Conservation (phyloP, 2,888 invertebrate genomes). For the Habroteleia sp. region DNA sequence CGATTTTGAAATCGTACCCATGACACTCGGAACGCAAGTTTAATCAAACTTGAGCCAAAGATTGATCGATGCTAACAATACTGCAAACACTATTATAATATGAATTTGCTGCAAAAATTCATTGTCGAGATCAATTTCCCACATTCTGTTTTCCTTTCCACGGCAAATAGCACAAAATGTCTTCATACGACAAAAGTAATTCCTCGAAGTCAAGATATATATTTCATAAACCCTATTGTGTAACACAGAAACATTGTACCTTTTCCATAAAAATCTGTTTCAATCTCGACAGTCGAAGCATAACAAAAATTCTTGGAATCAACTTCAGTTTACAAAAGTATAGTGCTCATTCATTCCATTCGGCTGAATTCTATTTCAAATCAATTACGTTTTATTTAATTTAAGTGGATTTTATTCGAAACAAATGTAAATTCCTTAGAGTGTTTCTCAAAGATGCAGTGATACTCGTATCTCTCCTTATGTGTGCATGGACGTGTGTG, state of each 20-base stretch:
- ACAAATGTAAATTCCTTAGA: constrained; percentile 10
- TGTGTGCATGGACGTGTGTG: background rate
- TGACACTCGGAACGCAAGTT: too few relatives aligned
- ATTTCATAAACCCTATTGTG: constrained; percentile 11
- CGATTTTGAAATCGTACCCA: too few relatives aligned
- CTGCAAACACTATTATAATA: background rate
- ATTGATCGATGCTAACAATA: background rate
- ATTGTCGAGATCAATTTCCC: constrained; percentile 4
- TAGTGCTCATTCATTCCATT: background rate
- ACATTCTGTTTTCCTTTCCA: background rate
- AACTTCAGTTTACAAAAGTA: constrained; percentile 2
- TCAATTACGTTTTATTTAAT: background rate
- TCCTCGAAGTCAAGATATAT: constrained; percentile 5
- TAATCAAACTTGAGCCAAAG: too few relatives aligned
- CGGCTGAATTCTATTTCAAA: background rate
- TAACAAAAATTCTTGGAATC: background rate
- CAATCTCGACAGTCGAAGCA: background rate
- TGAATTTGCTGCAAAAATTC: constrained; percentile 9
- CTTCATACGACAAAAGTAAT: constrained; percentile 17
- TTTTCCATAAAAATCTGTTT: constrained; percentile 1
- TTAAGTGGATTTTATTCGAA: constrained; percentile 1
- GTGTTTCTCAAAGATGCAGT: constrained; percentile 8
- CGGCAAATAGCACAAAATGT: constrained; percentile 14
- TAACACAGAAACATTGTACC: constrained; percentile 8
- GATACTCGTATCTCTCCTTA: background rate